These are phyloP conservation scores for Phaethornis superciliosus DNA, from an alignment of 2,113 vertebrate genomes.

Conservation along the genomic window DNA sequence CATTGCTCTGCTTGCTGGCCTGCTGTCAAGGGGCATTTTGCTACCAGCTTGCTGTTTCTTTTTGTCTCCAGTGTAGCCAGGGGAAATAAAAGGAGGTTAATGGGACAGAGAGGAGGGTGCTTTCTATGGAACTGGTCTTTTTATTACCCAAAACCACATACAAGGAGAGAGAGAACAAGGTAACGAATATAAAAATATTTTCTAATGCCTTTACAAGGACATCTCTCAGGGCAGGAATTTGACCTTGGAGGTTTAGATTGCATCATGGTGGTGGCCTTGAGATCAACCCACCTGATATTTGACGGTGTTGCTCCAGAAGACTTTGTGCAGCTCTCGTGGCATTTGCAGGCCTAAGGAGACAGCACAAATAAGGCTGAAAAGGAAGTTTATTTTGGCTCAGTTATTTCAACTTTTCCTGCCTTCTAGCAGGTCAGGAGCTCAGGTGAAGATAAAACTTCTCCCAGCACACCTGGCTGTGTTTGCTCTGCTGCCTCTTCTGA, in stretches of 20 bases:
- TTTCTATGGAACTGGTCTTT: background rate
- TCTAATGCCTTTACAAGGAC: background rate
- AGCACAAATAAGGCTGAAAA: background rate
- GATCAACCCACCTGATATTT: background rate
- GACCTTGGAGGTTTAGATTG: background rate
- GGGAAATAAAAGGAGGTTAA: conserved; percentile 56
- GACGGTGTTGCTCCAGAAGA: background rate
- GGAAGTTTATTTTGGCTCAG: background rate
- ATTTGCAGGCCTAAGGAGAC: background rate
- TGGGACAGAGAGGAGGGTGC: background rate
- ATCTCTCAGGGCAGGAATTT: background rate
- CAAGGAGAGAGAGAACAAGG: background rate
- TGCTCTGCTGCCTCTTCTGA: background rate
- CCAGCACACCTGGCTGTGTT: background rate
- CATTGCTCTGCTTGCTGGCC: background rate
- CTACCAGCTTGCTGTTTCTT: background rate
- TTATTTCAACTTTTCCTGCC: background rate
- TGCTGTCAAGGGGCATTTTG: background rate
- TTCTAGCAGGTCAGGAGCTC: background rate
- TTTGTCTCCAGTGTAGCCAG: background rate
- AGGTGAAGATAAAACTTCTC: background rate
- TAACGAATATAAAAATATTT: background rate
- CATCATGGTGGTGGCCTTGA: background rate
- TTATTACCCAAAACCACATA: background rate
- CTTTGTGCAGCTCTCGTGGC: background rate